These are phyloP conservation scores for Myotis yumanensis DNA, from an alignment of 2,113 vertebrate species.

Conservation along the genomic window DNA sequence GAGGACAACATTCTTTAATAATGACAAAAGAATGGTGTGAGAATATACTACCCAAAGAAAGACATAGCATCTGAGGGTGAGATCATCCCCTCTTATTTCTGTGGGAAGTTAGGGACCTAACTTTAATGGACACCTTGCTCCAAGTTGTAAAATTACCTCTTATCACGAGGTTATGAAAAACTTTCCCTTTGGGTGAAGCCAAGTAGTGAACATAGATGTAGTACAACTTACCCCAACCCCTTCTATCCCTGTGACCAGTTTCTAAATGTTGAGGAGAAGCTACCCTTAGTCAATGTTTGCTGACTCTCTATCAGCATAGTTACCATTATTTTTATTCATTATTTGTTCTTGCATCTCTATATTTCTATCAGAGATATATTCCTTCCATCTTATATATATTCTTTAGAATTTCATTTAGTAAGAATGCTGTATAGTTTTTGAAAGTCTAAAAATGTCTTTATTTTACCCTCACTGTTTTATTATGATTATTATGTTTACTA, in stretches of 20 bases:
- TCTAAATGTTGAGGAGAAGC: background rate
- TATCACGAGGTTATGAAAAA: background rate
- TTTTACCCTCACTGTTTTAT: background rate
- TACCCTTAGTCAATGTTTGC: background rate
- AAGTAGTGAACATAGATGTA: background rate
- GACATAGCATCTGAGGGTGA: background rate
- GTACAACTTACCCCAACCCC: background rate
- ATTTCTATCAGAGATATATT: background rate
- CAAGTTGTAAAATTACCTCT: background rate
- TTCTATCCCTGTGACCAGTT: background rate
- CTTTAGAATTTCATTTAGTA: background rate
- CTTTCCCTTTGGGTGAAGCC: background rate
- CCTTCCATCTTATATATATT: background rate
- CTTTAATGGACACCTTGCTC: background rate
- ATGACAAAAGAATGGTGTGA: constrained; percentile 40
- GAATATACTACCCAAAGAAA: constrained; percentile 28
- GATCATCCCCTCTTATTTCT: constrained; percentile 47
- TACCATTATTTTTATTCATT: background rate
- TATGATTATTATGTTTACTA: background rate
- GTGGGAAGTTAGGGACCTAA: background rate
- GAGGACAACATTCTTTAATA: constrained; percentile 41
- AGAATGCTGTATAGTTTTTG: background rate
- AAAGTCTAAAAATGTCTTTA: background rate
- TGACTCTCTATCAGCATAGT: background rate
- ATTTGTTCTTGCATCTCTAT: background rate